Conservation (phyloP, 2,113 vertebrate genomes). For the Pardalotus punctatus region DNA sequence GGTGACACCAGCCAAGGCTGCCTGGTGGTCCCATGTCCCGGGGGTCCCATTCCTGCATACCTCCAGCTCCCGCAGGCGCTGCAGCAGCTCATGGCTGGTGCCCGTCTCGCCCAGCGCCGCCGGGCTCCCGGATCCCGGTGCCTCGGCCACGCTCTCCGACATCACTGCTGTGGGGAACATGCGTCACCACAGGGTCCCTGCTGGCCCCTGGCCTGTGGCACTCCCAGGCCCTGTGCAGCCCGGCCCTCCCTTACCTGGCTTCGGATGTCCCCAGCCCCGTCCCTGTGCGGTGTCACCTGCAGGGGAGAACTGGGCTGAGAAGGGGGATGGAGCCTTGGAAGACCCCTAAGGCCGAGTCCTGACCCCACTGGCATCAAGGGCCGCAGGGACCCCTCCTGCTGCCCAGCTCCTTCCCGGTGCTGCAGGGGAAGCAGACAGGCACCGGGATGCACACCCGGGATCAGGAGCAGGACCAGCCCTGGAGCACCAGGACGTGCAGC, state of each 20-base stretch:
- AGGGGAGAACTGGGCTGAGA: neutral
- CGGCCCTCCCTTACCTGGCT: neutral
- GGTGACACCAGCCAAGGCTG: neutral
- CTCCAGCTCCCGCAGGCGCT: slow-evolving; percentile 79
- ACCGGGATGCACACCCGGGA: neutral
- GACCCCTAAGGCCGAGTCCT: neutral
- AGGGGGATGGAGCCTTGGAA: neutral
- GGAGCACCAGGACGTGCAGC: neutral
- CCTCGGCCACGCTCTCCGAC: slow-evolving; percentile 66
- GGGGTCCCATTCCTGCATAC: neutral
- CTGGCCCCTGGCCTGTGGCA: neutral
- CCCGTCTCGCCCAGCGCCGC: slow-evolving; percentile 47
- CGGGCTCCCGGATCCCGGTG: slow-evolving; percentile 30
- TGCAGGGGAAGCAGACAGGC: neutral
- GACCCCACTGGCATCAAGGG: neutral
- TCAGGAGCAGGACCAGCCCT: neutral
- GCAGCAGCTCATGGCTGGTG: slow-evolving; percentile 77
- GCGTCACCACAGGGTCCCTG: neutral
- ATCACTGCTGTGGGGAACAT: slow-evolving; percentile 30
- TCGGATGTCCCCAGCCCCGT: neutral
- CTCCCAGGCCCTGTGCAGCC: neutral
- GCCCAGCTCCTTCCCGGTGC: neutral
- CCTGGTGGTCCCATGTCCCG: neutral
- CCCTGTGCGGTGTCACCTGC: neutral
- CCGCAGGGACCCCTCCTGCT: neutral